A percentile compares a stretch with the other conserved stretches of the same genome.
These are phyloP conservation scores for Nymphalis io DNA, from an alignment of 1,140 invertebrate species.

Conservation along the genomic window DNA sequence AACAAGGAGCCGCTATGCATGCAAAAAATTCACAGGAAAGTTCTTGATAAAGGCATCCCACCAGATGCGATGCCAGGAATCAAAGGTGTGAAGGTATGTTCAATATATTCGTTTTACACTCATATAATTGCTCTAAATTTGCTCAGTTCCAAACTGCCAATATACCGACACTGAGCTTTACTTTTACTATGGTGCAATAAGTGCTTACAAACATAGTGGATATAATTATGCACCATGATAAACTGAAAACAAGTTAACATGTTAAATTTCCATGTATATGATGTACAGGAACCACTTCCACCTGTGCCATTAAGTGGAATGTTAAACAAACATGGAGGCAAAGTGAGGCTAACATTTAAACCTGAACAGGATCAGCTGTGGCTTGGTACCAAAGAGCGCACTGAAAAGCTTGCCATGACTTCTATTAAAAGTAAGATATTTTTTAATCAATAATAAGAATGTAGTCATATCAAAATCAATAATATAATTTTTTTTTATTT, in stretches of 20 bases:
- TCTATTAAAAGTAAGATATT: slow-evolving; percentile 88
- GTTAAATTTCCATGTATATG: neutral
- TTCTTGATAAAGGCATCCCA: slow-evolving; percentile 94
- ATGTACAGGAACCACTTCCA: slow-evolving; percentile 88
- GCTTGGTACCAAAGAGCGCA: slow-evolving; percentile 96
- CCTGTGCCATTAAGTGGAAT: slow-evolving; percentile 92
- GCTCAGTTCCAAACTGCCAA: too few species aligned
- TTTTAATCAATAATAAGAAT: neutral
- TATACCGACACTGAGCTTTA: too few species aligned
- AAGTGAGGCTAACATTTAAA: slow-evolving; percentile 96
- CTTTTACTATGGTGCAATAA: too few species aligned
- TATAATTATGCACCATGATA: too few species aligned
- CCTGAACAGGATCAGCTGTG: slow-evolving; percentile 95
- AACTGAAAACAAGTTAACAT: too few species aligned
- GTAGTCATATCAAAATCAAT: neutral
- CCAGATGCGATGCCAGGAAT: slow-evolving; percentile 95
- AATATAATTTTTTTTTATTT: slow-evolving; percentile 39
- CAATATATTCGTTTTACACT: neutral
- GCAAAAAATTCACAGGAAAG: slow-evolving; percentile 93
- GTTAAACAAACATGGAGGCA: slow-evolving; percentile 95
- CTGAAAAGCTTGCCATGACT: slow-evolving; percentile 95
- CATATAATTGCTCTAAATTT: too few species aligned
- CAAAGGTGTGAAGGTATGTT: slow-evolving; percentile 86
- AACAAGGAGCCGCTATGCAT: slow-evolving; percentile 91
- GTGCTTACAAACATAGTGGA: too few species aligned